These are phyloP conservation scores for Pyrochroa serraticornis DNA, from an alignment of 2,888 invertebrate genomes.

Conservation along the genomic window DNA sequence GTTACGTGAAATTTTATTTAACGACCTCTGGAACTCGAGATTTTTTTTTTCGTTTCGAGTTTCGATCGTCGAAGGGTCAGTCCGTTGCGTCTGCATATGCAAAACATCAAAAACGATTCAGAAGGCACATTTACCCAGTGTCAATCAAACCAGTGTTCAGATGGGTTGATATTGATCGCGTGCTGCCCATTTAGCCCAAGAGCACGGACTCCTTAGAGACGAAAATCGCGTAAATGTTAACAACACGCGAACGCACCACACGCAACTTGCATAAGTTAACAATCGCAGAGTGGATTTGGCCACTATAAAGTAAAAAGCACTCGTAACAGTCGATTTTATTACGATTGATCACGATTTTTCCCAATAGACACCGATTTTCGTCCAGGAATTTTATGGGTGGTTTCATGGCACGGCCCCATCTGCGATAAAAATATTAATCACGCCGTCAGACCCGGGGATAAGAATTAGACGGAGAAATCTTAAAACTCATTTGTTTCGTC, in stretches of 20 bases:
- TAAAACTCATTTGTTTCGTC: constrained; percentile 54
- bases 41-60: not conserved
- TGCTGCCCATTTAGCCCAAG: constrained; percentile 49
- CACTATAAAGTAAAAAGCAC: constrained; percentile 42
- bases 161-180: constrained; percentile 54
- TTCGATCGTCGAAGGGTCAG: not conserved
- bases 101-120: constrained; percentile 52
- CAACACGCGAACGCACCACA: constrained; percentile 55
- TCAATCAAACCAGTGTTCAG: constrained; percentile 55
- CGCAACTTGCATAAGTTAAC: constrained; percentile 57
- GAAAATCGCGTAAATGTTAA: constrained; percentile 45
- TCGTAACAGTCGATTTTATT: constrained; percentile 40
- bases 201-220: constrained; percentile 46
- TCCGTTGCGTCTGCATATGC: constrained; percentile 41
- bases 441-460: constrained; percentile 43
- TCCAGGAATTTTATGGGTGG: not conserved
- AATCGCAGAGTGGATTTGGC: constrained; percentile 46
- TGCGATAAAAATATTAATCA: constrained; percentile 16
- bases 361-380: constrained; percentile 29
- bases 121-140: constrained; percentile 53
- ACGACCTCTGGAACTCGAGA: not conserved
- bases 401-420: constrained; percentile 1
- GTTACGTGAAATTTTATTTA: not conserved
- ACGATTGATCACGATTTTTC: constrained; percentile 43
- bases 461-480: constrained; percentile 48